Base-by-base conservation (phyloP, 2,113 vertebrate species). In the Oncorhynchus gorbuscha region DNA sequence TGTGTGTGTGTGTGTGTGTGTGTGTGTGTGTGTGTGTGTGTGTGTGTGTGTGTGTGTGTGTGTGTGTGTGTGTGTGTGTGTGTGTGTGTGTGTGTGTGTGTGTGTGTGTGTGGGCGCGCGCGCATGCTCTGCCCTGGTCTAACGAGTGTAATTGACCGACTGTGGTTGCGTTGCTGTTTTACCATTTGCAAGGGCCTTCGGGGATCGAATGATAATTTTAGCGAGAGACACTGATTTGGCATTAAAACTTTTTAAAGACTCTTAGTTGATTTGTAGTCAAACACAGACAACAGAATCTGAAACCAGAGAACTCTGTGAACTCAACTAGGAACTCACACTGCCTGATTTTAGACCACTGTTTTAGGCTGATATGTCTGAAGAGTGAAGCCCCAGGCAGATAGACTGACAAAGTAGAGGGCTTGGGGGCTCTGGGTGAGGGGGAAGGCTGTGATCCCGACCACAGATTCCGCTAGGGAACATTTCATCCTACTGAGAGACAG, bases 131-230 rank as follows among this genome's bases (percentile, higher is more conserved):
- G 87, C 86, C 90, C 91, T 87, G 86, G 78, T 91, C 87, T 91
- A 91, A 92, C 90, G 83, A 92, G 87, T 81, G 78, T 92, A 93
- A 92, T 92, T 93, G 92, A 91, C 89, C 88, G 80, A 85, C 83
- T 87, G 79, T 84, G 86, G 85, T 88, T 92, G 89, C 86, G 80
- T 74, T 2, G 69, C 80, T 79, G 77, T 87, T 91, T 87, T 87
- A 88, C 87, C 75, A 85, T 89, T 89, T 90, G 89, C 59, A 61
- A 76, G 84, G 83, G 76, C 79, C 84, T 85, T 88, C 82, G 74
- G 74, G 88, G 75, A 49, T 91, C 71, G 26, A 59, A 62, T 32
- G 45, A 90, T 92, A 91, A 89, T 89, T 90, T 90, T 81, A 88
- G 76, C 70, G 75, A 78, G 86, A 92, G 89, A 89, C 76, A 74